Base-by-base conservation (phyloP, 2,113 vertebrate genomes). In the Eubucco bourcierii region DNA sequence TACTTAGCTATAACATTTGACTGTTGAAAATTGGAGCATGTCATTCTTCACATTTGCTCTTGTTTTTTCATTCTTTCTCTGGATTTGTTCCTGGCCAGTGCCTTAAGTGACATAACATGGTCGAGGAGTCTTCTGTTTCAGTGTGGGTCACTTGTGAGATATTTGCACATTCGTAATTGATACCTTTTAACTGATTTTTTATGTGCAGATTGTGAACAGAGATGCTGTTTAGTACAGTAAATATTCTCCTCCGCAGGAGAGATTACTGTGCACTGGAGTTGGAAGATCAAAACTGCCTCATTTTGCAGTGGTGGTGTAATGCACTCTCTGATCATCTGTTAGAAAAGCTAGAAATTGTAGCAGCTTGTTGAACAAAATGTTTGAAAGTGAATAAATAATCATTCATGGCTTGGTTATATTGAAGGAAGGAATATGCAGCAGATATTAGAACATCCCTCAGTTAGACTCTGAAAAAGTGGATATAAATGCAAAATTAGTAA, bases 51-150 rank as follows among this genome's bases (percentile, higher is more conserved):
- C 3, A 6, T 33, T 66, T 2, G 10, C 39, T 52, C 9, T n/a
- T 33, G 37, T 25, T n/a, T 23, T 15, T 31, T 67, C 29, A 8
- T 31, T 52, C 15, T 31, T 81, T 25, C n/a, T 66, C 14, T 33
- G 23, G 21, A 28, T 18, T 20, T 55, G 6, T 74, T 55, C 21
- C 7, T 82, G 82, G 50, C 25, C 67, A 25, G 29, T n/a, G 27
- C 64, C 50, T 0, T 24, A 0, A 1, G 4, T 64, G 39, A 23
- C 23, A n/a, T 37, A 19, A 18, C 4, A 1, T 33, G 31, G 63
- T 10, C 33, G 53, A 29, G 17, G 53, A 28, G 17, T 71, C 33
- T 61, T 73, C 18, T 74, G 19, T 70, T 78, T 44, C 67, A 25
- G 0, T 29, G 31, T 25, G 21, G 16, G 3, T 53, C 19, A 8